Percentiles rank a stretch among this genome's conserved stretches.
Conservation (phyloP, 2,113 vertebrate species). For the Connochaetes taurinus region DNA sequence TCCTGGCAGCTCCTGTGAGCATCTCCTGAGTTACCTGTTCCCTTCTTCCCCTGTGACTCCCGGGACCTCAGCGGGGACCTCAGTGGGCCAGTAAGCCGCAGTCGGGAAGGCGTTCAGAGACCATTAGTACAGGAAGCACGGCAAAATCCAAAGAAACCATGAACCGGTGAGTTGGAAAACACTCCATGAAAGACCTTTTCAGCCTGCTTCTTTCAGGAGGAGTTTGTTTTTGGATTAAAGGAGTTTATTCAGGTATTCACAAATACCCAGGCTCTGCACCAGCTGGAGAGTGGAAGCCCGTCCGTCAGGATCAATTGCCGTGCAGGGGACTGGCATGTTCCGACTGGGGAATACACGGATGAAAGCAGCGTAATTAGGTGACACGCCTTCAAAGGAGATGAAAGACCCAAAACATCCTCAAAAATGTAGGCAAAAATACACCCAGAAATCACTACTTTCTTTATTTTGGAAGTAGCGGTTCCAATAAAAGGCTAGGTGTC, state of each 20-base stretch:
- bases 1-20: slow-evolving; percentile 50
- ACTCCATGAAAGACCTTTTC: slow-evolving; percentile 80
- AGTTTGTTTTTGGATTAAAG: slow-evolving; percentile 85
- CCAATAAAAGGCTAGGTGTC: slow-evolving; percentile 51
- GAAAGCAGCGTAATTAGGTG: slow-evolving; percentile 80
- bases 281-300: slow-evolving; percentile 79
- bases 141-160: slow-evolving; percentile 76
- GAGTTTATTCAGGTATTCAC: slow-evolving; percentile 84
- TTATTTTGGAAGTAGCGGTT: slow-evolving; percentile 43
- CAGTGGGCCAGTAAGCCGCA: slow-evolving; percentile 72
- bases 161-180: slow-evolving; percentile 74
- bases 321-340: slow-evolving; percentile 73
- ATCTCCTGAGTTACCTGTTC: slow-evolving; percentile 64
- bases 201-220: slow-evolving; percentile 79
- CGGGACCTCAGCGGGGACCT: slow-evolving; percentile 15
- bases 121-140: slow-evolving; percentile 80
- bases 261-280: slow-evolving; percentile 77
- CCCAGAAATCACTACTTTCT: slow-evolving; percentile 73
- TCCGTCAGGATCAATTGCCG: slow-evolving; percentile 77
- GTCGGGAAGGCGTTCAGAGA: slow-evolving; percentile 77
- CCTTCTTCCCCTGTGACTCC: slow-evolving; percentile 62
- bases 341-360: slow-evolving; percentile 72
- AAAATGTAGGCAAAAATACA: slow-evolving; percentile 41
- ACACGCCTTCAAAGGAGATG: slow-evolving; percentile 74
- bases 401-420: slow-evolving; percentile 76